Evolutionary conservation across 37 sponge, comb jelly and placozoan genomes (phyloP).

Genomic region (Eunapius fragilis): DNA sequence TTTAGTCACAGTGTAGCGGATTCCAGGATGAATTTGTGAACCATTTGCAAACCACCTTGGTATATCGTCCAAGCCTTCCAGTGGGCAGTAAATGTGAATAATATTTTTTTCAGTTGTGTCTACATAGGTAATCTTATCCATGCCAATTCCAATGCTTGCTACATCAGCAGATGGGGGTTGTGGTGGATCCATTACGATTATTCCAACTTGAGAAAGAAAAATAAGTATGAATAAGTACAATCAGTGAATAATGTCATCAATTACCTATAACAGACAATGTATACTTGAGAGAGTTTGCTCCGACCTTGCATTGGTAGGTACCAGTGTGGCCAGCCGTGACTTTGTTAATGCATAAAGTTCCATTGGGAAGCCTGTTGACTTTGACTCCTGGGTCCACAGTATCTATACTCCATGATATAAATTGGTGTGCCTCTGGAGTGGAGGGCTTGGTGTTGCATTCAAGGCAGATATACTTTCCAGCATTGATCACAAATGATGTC

Average conservation of each 20-base stretch:
- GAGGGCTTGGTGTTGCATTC: not conserved
- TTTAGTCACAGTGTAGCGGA: not conserved
- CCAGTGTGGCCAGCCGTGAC: not conserved
- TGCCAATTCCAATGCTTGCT: conserved; percentile 11
- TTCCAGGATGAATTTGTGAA: not conserved
- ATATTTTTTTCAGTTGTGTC: not conserved
- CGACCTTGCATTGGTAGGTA: conserved; percentile 10
- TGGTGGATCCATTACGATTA: not conserved
- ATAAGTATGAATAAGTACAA: not conserved
- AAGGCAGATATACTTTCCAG: not conserved
- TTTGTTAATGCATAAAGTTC: conserved; percentile 13
- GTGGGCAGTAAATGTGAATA: conserved; percentile 8
- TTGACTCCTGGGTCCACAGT: not conserved
- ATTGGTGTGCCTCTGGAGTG: not conserved
- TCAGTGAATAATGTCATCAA: not conserved
- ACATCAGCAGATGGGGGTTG: not conserved
- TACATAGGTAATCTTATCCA: not conserved
- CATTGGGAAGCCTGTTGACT: not conserved
- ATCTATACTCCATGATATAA: not conserved
- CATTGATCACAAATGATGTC: not conserved
- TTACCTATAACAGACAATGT: conserved; percentile 3
- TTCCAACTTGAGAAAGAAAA: conserved; percentile 6
- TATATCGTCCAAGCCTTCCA: not conserved
- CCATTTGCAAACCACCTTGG: not conserved
- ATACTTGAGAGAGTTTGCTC: not conserved